These are phyloP conservation scores for Cichladusa arquata DNA, from an alignment of 2,113 vertebrate genomes.

Conservation along the genomic window DNA sequence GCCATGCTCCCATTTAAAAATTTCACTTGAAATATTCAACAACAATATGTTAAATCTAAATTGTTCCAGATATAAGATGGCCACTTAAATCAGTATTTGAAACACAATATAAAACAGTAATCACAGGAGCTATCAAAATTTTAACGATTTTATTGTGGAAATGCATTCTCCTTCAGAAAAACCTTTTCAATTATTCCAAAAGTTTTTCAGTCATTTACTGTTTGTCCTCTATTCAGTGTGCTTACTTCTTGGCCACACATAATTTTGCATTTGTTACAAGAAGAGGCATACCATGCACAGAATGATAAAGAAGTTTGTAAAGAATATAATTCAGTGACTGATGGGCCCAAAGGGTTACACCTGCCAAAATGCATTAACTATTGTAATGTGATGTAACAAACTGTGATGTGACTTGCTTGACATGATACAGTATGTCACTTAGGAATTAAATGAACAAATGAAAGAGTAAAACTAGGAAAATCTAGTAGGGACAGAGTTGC, in stretches of 20 bases:
- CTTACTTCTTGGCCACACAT: neutral
- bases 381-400: neutral
- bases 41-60: neutral
- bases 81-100: neutral
- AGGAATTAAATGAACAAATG: neutral
- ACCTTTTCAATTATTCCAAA: neutral
- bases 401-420: neutral
- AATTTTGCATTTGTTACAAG: neutral
- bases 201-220: neutral
- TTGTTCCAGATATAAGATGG: neutral
- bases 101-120: neutral
- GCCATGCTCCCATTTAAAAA: neutral
- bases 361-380: slow-evolving; percentile 22
- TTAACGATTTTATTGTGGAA: neutral
- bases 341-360: neutral
- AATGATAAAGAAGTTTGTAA: slow-evolving; percentile 17
- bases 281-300: neutral
- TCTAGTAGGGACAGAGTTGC: neutral
- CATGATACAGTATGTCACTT: neutral
- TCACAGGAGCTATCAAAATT: neutral
- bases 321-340: slow-evolving; percentile 4
- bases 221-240: neutral
- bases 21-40: neutral
- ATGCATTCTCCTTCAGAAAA: neutral
- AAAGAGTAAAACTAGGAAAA: neutral